phyloP scores from a whole-genome alignment of 1,140 invertebrate species.

The Drosophila nigromelanica region DNA sequence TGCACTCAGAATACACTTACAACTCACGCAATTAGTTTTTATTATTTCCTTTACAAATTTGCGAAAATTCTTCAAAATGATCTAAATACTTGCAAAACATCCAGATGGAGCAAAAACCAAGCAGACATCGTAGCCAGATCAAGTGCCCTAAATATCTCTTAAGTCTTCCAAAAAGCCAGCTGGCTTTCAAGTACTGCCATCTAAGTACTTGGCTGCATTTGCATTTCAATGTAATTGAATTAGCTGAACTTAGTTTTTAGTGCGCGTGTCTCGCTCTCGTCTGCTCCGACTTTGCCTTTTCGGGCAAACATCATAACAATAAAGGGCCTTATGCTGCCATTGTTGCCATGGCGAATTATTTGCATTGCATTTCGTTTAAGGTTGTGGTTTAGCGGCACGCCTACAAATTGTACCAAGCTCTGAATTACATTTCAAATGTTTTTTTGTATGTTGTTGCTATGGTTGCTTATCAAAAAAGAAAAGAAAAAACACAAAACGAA shows the following conservation, averaged over 20 bases:
- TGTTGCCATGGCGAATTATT: conserved; percentile 6
- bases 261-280: neutral
- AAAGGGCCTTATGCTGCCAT: conserved; percentile 10
- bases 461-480: neutral
- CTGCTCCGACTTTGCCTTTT: neutral
- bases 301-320: conserved; percentile 15
- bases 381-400: neutral
- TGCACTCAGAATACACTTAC: conserved; percentile 10
- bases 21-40: conserved; percentile 13
- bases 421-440: neutral
- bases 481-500: neutral
- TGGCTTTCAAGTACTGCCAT: conserved; percentile 17
- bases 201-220: conserved; percentile 44
- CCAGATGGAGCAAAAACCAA: neutral
- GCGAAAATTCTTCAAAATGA: neutral
- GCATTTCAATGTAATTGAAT: conserved; percentile 52
- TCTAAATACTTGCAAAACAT: neutral
- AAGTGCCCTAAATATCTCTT: conserved; percentile 24
- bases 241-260: conserved; percentile 16
- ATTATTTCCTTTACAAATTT: conserved; percentile 23
- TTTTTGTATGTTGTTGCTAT: neutral
- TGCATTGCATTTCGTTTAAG: conserved; percentile 5
- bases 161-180: conserved; percentile 6
- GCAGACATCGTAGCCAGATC: conserved; percentile 9
- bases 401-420: conserved; percentile 1